Evolutionary conservation across 1,140 invertebrate genomes (phyloP).

Genomic region (Drosophila rhopaloa): DNA sequence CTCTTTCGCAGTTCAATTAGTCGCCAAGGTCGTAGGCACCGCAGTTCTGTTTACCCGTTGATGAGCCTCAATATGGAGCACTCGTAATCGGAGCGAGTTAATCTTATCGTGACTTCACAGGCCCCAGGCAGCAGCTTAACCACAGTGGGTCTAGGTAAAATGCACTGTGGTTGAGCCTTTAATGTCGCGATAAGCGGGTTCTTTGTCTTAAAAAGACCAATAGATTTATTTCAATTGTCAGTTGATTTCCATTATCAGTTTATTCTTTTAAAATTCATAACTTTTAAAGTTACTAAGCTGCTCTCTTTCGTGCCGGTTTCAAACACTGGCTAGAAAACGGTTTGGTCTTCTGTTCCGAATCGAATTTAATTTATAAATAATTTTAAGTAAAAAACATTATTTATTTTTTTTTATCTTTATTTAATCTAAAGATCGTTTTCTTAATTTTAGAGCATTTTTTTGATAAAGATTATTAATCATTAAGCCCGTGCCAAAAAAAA

Average conservation of each 20-base stretch:
- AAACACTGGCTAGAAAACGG: no score
- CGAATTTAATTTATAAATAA: no score
- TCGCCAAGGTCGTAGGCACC: constrained; percentile 49
- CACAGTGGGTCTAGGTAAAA: constrained; percentile 14
- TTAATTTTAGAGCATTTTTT: no score
- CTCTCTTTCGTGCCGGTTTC: no score
- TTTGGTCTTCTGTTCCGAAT: no score
- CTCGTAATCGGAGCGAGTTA: constrained; percentile 45
- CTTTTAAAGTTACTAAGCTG: no score
- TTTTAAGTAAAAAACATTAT: no score
- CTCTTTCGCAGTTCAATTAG: constrained; percentile 44
- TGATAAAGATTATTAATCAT: neutral
- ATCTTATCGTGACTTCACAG: constrained; percentile 45
- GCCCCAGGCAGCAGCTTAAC: constrained; percentile 29
- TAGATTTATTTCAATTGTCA: neutral
- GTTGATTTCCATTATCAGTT: neutral
- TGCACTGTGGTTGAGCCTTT: neutral
- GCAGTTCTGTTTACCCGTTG: constrained; percentile 28
- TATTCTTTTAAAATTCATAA: no score
- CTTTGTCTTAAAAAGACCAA: neutral
- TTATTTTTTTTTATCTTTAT: no score
- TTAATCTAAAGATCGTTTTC: no score
- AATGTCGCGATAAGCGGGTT: constrained; percentile 1
- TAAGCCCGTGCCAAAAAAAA: no score
- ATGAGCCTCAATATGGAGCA: constrained; percentile 25